A percentile compares a stretch with the other conserved stretches of the same genome.
Conservation (phyloP, 30 jellyfish, hydroid and myxozoan species). For the Phacellophora camtschatica region DNA sequence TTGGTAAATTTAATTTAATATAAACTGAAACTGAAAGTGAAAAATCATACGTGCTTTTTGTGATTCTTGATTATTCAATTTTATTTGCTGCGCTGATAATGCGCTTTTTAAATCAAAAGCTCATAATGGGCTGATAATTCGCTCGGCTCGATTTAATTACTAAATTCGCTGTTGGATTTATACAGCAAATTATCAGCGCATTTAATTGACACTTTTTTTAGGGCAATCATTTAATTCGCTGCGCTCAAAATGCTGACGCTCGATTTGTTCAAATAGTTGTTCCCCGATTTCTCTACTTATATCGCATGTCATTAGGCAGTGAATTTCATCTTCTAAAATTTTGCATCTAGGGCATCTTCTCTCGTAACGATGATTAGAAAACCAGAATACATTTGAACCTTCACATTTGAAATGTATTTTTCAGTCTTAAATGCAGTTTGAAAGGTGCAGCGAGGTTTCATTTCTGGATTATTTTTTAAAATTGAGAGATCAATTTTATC, state of each 20-base stretch:
- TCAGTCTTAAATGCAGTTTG: constrained; percentile 4
- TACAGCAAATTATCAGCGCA: too few species aligned
- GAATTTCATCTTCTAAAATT: constrained; percentile 19
- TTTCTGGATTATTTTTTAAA: neutral
- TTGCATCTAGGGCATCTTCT: neutral
- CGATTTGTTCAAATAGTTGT: constrained; percentile 10
- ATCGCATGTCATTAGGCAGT: constrained; percentile 2
- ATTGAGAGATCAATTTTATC: neutral
- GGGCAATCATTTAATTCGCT: neutral
- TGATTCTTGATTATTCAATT: too few species aligned
- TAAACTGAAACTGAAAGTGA: too few species aligned
- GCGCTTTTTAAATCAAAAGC: too few species aligned
- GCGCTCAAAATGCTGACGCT: neutral
- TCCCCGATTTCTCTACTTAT: neutral
- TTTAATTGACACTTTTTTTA: too few species aligned
- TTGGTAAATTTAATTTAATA: neutral
- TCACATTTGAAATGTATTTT: neutral
- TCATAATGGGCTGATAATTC: too few species aligned
- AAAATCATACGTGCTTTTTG: too few species aligned
- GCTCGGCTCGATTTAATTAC: too few species aligned
- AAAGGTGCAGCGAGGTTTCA: neutral
- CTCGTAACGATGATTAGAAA: neutral
- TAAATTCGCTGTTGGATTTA: too few species aligned
- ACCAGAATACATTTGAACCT: neutral
- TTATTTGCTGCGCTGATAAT: too few species aligned